These are phyloP conservation scores for Blastomussa wellsi DNA, from an alignment of 92 coral and sea anemone genomes.

Conservation along the genomic window DNA sequence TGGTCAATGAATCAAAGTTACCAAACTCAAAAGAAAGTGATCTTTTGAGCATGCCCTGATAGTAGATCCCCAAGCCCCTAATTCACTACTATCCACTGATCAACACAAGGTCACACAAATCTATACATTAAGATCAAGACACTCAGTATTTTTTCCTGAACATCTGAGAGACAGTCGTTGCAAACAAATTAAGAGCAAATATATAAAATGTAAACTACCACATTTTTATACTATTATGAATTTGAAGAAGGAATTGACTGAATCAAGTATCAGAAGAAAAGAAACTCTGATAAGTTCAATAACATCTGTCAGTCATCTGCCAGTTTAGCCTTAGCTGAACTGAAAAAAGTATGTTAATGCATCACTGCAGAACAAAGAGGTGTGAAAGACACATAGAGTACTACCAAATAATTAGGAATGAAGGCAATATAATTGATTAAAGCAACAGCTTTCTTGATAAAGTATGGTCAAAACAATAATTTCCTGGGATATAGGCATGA, in stretches of 20 bases:
- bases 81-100: background rate
- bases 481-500: background rate
- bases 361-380: constrained; percentile 1
- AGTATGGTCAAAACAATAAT: background rate
- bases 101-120: too few species aligned
- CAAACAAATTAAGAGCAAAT: background rate
- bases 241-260: background rate
- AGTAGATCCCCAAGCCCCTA: background rate
- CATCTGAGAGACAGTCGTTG: background rate
- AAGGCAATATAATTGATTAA: constrained; percentile 38
- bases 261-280: background rate
- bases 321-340: background rate
- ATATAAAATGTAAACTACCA: background rate
- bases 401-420: background rate
- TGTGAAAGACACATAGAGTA: constrained; percentile 9
- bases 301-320: constrained; percentile 10
- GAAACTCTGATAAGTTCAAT: background rate
- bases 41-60: background rate
- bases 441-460: constrained; percentile 5
- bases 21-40: background rate
- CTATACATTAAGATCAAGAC: background rate
- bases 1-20: background rate
- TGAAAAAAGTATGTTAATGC: background rate
- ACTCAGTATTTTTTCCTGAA: background rate
- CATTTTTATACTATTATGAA: background rate